A percentile compares a stretch with the other conserved stretches of the same genome.
phyloP scores from a whole-genome alignment of 2,888 invertebrate species.

The Drosophila cognata region DNA sequence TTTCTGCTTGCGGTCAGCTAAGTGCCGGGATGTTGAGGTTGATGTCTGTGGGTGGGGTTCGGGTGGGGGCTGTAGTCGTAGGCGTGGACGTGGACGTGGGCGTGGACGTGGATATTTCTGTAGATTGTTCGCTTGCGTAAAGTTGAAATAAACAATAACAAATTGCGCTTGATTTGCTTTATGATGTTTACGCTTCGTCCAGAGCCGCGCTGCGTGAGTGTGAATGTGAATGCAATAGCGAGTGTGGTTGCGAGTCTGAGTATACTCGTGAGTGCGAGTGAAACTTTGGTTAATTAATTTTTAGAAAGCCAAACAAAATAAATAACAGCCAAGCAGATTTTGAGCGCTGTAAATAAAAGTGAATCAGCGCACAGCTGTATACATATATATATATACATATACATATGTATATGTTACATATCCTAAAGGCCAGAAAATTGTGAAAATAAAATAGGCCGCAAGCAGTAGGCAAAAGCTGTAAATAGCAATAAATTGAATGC shows the following conservation, averaged over 20 bases:
- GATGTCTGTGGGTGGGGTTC: not conserved
- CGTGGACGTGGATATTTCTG: slow-evolving; percentile 2
- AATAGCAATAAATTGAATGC: not conserved
- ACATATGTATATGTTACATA: not conserved
- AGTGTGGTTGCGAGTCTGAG: slow-evolving; percentile 25
- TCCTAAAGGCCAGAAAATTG: slow-evolving; percentile 25
- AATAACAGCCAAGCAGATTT: slow-evolving; percentile 60
- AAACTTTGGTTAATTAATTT: slow-evolving; percentile 72
- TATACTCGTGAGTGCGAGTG: slow-evolving; percentile 28
- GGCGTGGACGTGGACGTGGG: not conserved
- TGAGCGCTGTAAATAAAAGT: slow-evolving; percentile 46
- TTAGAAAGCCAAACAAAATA: slow-evolving; percentile 66
- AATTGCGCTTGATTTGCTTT: slow-evolving; percentile 80
- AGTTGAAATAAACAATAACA: slow-evolving; percentile 79
- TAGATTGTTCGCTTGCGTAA: slow-evolving; percentile 64
- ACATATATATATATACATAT: not conserved
- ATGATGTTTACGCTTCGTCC: slow-evolving; percentile 71
- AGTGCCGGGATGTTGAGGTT: slow-evolving; percentile 1
- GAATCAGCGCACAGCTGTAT: slow-evolving; percentile 1
- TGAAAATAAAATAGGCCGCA: slow-evolving; percentile 33
- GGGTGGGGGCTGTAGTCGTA: not conserved
- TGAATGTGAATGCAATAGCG: slow-evolving; percentile 18
- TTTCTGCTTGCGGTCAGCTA: slow-evolving; percentile 49
- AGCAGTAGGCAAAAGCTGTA: slow-evolving; percentile 1
- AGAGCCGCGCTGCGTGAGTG: slow-evolving; percentile 21